phyloP scores from a whole-genome alignment of 2,888 invertebrate genomes.

The Metopia argyrocephala region DNA sequence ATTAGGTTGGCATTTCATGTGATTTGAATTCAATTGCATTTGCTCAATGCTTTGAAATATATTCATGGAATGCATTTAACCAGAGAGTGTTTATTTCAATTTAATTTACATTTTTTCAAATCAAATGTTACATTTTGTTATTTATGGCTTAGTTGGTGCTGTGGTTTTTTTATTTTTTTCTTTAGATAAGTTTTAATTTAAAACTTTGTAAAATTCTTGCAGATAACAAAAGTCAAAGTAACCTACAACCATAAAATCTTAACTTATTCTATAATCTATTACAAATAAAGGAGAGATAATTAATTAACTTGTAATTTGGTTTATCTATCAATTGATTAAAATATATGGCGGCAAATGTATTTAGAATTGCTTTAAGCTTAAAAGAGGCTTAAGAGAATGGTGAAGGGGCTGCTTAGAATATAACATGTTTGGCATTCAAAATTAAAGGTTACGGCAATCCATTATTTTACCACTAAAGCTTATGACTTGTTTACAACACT shows the following conservation, averaged over 20 bases:
- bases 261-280: not conserved
- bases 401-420: no score
- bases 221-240: not conserved
- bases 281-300: not conserved
- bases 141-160: slow-evolving; percentile 23
- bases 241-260: not conserved
- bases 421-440: no score
- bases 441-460: no score
- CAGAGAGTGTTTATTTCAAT: not conserved
- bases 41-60: not conserved
- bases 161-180: not conserved
- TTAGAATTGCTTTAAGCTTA: no score
- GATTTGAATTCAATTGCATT: slow-evolving; percentile 31
- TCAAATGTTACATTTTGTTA: slow-evolving; percentile 24
- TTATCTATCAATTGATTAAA: not conserved
- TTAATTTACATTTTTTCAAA: slow-evolving; percentile 16
- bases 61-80: not conserved
- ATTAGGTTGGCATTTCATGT: slow-evolving; percentile 4
- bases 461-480: no score
- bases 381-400: no score
- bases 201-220: not conserved
- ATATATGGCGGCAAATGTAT: not conserved
- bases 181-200: slow-evolving; percentile 15
- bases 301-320: not conserved
- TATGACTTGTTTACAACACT: no score